A percentile compares a stretch with the other conserved stretches of the same genome.
Evolutionary conservation across 2,797 vertebrate species (phyloP).

Genomic region (Paratrypauchen microcephalus): DNA sequence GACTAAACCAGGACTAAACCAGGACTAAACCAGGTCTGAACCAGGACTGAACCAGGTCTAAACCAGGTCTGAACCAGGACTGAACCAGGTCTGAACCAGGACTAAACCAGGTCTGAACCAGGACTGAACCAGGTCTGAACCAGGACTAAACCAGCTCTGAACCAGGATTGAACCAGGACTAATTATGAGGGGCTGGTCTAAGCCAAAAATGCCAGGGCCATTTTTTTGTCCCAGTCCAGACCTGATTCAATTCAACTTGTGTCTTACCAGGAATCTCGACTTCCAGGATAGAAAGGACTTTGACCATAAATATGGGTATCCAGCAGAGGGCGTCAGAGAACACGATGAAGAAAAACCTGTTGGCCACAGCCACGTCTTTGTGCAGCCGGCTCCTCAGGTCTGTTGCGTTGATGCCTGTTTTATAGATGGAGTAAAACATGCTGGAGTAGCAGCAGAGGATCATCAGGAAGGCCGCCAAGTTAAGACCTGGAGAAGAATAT

Average conservation of each 20-base stretch:
- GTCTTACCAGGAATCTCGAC: slow-evolving; percentile 80
- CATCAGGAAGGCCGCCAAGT: slow-evolving; percentile 80
- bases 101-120: too few species aligned
- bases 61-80: too few species aligned
- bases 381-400: slow-evolving; percentile 74
- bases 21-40: too few species aligned
- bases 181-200: too few species aligned
- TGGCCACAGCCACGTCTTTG: slow-evolving; percentile 77
- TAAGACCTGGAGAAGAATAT: slow-evolving; percentile 71
- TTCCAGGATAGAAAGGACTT: slow-evolving; percentile 78
- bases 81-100: too few species aligned
- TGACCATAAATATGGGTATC: slow-evolving; percentile 83
- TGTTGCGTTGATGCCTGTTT: slow-evolving; percentile 76
- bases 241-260: neutral
- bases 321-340: slow-evolving; percentile 94
- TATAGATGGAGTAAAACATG: slow-evolving; percentile 84
- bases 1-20: too few species aligned
- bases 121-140: too few species aligned
- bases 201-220: too few species aligned
- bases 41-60: too few species aligned
- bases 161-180: too few species aligned
- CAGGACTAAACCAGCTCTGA: too few species aligned
- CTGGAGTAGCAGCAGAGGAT: slow-evolving; percentile 77
- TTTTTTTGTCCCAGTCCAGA: too few species aligned
- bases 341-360: slow-evolving; percentile 84